A percentile compares a stretch with the other conserved stretches of the same genome.
These are phyloP conservation scores for Dinomys branickii DNA, from an alignment of 2,113 vertebrate genomes.

Conservation along the genomic window DNA sequence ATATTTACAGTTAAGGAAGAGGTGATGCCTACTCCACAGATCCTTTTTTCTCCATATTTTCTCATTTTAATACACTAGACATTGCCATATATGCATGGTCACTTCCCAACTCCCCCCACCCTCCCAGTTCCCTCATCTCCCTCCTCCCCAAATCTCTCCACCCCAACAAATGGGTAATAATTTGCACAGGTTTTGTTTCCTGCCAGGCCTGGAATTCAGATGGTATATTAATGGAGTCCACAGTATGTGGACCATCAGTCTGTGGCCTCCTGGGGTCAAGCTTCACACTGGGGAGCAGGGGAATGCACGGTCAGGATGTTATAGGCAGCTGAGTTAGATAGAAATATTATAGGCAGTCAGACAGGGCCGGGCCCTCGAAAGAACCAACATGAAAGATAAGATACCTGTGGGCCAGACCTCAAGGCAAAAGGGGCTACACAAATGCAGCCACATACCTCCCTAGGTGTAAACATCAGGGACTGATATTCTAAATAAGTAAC, in stretches of 20 bases:
- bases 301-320: not conserved
- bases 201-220: not conserved
- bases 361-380: no score
- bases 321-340: no score
- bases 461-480: no score
- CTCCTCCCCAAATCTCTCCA: not conserved
- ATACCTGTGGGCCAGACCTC: no score
- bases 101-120: not conserved
- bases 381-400: no score
- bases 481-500: no score
- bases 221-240: not conserved
- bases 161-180: not conserved
- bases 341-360: no score
- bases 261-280: not conserved
- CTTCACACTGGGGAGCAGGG: not conserved
- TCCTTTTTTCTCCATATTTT: not conserved
- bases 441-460: no score
- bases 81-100: not conserved
- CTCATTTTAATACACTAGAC: not conserved
- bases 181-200: not conserved
- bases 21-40: not conserved
- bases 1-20: not conserved
- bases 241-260: not conserved
- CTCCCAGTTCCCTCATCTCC: not conserved
- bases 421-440: no score